Percentiles rank a stretch among this genome's conserved stretches.
These are phyloP conservation scores for Baronia brevicornis DNA, from an alignment of 2,888 invertebrate genomes.

Conservation along the genomic window DNA sequence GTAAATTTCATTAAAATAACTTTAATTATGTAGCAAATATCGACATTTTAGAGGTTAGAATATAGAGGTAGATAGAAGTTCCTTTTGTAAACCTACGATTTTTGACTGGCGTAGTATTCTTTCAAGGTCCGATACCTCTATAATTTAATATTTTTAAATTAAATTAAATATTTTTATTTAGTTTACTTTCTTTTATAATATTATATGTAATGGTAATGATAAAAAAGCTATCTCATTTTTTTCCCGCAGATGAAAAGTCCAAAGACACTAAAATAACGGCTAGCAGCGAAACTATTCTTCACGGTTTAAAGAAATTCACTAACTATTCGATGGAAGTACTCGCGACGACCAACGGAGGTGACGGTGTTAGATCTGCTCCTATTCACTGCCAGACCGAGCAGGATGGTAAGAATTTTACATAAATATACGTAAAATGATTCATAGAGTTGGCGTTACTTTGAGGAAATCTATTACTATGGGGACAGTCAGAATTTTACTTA, in stretches of 20 bases:
- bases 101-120: too few species aligned
- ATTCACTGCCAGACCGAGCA: conserved; percentile 97
- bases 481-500: too few species aligned
- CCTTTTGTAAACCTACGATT: too few species aligned
- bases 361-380: conserved; percentile 90
- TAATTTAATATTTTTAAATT: not conserved
- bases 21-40: too few species aligned
- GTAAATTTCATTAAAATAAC: too few species aligned
- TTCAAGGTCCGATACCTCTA: not conserved
- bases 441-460: too few species aligned
- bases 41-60: too few species aligned
- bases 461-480: too few species aligned
- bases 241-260: conserved; percentile 84
- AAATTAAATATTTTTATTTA: not conserved
- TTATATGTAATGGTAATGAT: not conserved
- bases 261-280: conserved; percentile 94
- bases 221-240: not conserved
- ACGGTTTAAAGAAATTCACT: conserved; percentile 94
- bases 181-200: not conserved
- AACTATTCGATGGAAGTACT: conserved; percentile 98
- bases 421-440: too few species aligned
- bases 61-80: too few species aligned
- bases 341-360: conserved; percentile 95
- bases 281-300: conserved; percentile 94
- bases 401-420: conserved; percentile 87